Evolutionary conservation across 2,888 invertebrate species (phyloP).

Genomic region (Drosophila pegasa): DNA sequence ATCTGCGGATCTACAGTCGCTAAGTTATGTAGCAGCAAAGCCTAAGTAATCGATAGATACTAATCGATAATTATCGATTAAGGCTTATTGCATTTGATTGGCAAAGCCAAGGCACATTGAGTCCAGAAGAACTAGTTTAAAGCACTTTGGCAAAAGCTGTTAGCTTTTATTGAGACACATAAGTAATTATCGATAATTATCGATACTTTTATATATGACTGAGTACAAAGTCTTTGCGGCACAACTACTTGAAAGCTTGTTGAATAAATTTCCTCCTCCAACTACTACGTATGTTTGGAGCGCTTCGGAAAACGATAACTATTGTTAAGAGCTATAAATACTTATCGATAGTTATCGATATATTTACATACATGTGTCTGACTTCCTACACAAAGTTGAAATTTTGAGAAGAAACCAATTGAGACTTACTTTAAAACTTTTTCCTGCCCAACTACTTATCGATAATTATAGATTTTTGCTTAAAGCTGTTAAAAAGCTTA

Average conservation of each 20-base stretch:
- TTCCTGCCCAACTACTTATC: background rate
- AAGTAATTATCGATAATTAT: background rate
- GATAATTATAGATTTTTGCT: constrained; percentile 11
- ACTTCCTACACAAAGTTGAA: background rate
- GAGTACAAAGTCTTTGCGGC: too few species aligned
- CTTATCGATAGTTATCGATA: constrained; percentile 9
- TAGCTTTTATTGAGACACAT: too few species aligned
- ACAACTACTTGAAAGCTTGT: too few species aligned
- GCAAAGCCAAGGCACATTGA: background rate
- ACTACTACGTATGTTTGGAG: too few species aligned
- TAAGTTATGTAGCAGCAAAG: background rate
- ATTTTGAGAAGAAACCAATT: background rate
- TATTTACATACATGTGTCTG: background rate
- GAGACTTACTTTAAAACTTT: background rate
- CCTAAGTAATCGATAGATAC: background rate
- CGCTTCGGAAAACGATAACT: too few species aligned
- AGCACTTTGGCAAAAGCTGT: too few species aligned
- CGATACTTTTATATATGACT: too few species aligned
- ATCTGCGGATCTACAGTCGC: background rate
- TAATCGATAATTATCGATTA: background rate
- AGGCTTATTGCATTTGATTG: background rate
- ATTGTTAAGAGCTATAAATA: too few species aligned
- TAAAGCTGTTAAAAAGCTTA: too few species aligned
- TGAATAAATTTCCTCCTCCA: too few species aligned
- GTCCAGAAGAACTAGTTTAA: background rate